These are phyloP conservation scores for Brachypalpus laphriformis DNA, from an alignment of 2,888 invertebrate species.

Conservation along the genomic window DNA sequence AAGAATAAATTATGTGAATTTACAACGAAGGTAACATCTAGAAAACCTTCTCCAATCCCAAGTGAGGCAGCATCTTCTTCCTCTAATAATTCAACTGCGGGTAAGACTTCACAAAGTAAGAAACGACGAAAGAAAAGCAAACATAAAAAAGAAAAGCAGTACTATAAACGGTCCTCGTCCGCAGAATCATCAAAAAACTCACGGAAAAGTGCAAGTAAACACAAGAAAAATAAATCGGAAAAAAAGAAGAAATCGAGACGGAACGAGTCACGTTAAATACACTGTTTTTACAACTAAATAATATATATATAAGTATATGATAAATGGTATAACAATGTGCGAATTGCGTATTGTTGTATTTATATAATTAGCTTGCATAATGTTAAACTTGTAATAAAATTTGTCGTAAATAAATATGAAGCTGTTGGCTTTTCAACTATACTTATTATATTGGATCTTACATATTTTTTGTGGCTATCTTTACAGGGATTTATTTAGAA, in stretches of 20 bases:
- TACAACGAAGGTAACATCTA: slow-evolving; percentile 85
- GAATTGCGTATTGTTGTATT: slow-evolving; percentile 51
- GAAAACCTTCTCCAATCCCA: slow-evolving; percentile 79
- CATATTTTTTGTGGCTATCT: too few relatives aligned
- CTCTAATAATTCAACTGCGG: slow-evolving; percentile 51
- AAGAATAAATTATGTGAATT: slow-evolving; percentile 77
- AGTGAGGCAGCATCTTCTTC: slow-evolving; percentile 58
- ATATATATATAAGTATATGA: slow-evolving; percentile 34
- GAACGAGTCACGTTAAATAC: slow-evolving; percentile 50
- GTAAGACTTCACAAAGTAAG: slow-evolving; percentile 84
- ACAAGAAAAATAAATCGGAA: slow-evolving; percentile 88
- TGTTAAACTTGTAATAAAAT: slow-evolving; percentile 30
- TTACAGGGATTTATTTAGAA: too few relatives aligned
- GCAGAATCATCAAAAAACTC: slow-evolving; percentile 79
- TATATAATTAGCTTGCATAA: slow-evolving; percentile 46
- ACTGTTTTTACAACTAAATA: slow-evolving; percentile 27
- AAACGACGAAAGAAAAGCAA: slow-evolving; percentile 85
- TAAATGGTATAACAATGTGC: slow-evolving; percentile 40
- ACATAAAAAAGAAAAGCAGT: slow-evolving; percentile 86
- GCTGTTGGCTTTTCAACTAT: slow-evolving; percentile 41
- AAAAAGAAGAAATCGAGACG: slow-evolving; percentile 77
- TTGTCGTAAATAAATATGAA: slow-evolving; percentile 62
- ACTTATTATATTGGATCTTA: not conserved
- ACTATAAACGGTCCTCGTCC: slow-evolving; percentile 84
- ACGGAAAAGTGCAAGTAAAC: slow-evolving; percentile 86